These are phyloP conservation scores for Alcedo quadribrachys DNA, from an alignment of 2,797 vertebrate genomes.

Conservation along the genomic window DNA sequence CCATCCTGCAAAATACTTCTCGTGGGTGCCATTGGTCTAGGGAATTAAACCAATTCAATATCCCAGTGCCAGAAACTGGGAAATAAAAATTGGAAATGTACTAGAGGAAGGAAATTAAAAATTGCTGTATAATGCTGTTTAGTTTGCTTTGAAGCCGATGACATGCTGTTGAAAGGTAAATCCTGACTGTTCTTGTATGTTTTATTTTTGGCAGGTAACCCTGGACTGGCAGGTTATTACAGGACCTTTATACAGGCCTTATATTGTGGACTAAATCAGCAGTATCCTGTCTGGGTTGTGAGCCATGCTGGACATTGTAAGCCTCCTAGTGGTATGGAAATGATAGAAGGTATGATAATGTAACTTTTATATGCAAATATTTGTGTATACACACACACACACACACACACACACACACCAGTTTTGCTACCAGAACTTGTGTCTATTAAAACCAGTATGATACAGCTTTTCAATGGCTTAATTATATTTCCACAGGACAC, in stretches of 20 bases:
- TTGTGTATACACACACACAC: background rate
- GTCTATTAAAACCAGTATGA: background rate
- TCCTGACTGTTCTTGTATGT: conserved; percentile 19
- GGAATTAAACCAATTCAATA: background rate
- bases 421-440: background rate
- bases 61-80: background rate
- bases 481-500: background rate
- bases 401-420: too few relatives aligned
- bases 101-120: background rate
- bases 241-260: conserved; percentile 88
- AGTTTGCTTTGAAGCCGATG: background rate
- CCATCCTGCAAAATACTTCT: background rate
- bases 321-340: conserved; percentile 85
- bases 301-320: conserved; percentile 92
- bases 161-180: background rate
- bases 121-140: background rate
- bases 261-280: conserved; percentile 77
- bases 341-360: conserved; percentile 83
- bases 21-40: background rate
- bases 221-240: conserved; percentile 90
- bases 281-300: conserved; percentile 90
- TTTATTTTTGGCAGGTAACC: conserved; percentile 87
- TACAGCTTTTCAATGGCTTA: background rate
- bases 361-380: background rate
- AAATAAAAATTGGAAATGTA: background rate